Percentiles rank a stretch among this genome's conserved stretches.
These are phyloP conservation scores for Dryoscopus gambensis DNA, from an alignment of 2,113 vertebrate genomes.

Conservation along the genomic window DNA sequence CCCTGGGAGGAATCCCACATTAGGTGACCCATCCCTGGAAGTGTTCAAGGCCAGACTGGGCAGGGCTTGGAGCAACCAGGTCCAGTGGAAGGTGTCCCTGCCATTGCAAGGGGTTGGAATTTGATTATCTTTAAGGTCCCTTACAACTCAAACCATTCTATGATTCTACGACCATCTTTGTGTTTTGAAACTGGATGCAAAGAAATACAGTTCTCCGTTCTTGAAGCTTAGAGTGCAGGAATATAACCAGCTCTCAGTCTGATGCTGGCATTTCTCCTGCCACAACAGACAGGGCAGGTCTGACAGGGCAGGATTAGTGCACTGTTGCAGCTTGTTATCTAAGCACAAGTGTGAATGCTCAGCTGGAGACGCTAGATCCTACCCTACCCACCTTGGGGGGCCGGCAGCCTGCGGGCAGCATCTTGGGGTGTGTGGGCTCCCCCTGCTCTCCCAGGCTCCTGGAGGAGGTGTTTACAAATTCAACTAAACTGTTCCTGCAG, in stretches of 20 bases:
- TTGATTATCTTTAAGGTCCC: neutral
- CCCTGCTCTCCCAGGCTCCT: neutral
- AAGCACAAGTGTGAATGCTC: neutral
- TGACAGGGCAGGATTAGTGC: neutral
- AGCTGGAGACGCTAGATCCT: neutral
- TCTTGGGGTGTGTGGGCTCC: neutral
- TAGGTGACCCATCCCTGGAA: neutral
- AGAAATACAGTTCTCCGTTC: neutral
- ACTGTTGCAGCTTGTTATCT: neutral
- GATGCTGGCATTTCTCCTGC: neutral
- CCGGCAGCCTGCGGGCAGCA: neutral
- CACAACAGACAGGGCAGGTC: neutral
- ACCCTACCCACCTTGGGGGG: neutral
- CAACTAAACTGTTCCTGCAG: neutral
- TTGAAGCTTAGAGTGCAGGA: neutral
- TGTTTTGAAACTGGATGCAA: neutral
- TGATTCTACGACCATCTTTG: neutral
- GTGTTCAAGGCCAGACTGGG: neutral
- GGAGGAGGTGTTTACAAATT: neutral
- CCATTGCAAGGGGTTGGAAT: neutral
- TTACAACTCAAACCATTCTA: neutral
- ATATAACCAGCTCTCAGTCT: neutral
- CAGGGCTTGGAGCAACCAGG: neutral
- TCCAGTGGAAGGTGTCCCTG: neutral
- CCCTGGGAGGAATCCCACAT: neutral